Evolutionary conservation across 2,113 vertebrate species (phyloP), one percentile per base, ranked within the genome.

Genomic region (Arvicanthis niloticus): DNA sequence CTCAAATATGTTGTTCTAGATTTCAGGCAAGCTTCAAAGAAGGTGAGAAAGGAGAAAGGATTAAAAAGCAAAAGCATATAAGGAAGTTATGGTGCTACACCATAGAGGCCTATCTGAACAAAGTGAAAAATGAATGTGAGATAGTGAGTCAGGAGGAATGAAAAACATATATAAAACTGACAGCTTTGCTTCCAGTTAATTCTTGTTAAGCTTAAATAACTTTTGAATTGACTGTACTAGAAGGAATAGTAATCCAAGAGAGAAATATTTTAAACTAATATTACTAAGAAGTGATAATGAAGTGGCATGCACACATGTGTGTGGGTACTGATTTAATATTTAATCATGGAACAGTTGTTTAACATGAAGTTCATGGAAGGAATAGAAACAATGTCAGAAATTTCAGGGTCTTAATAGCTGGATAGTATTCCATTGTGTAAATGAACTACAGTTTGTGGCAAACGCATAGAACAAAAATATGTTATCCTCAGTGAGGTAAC

Each of bases 81-180:
- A 89, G 53, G 12, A 45, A 86, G 1, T 75, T 62, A 68, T 90
- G 67, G 85, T 68, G 12, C 1, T 94, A 11, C 86, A 82, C 10
- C 53, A 21, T 95, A 51, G 21, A 92, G 62, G 91, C 56, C 90
- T 88, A 95, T 90, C 48, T 88, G 31, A 94, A 37, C 48, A 89
- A 77, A 8, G 37, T 68, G 19, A 40, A 60, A 93, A 77, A 12
- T 80, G 22, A 75, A 29, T 42, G 42, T 92, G 91, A 40, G 76
- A 4, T n/a, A 89, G 21, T 72, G 22, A 21, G 34, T 48, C 77
- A 78, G 24, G 53, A 29, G 26, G 5, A 91, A 7, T 81, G 37
- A 16, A 1, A 75, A 92, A 7, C 67, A 76, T 21, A 48, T 65
- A 60, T 16, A 95, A 65, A 82, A 13, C 17, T 88, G 29, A 12